Conservation (phyloP, 2,888 invertebrate genomes). For the Melanophora roralis region DNA sequence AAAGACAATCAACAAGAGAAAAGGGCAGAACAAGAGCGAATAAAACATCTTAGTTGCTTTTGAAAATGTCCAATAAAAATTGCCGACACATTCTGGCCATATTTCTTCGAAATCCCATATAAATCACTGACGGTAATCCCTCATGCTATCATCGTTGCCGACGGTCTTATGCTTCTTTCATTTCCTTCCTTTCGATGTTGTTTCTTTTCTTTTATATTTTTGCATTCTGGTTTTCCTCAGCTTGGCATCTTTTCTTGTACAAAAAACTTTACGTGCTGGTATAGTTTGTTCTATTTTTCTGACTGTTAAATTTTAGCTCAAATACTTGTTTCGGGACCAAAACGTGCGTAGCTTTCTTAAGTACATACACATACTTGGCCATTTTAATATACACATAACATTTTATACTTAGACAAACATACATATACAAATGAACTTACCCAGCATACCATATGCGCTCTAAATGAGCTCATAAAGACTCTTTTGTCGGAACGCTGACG, state of each 20-base stretch:
- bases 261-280: conserved; percentile 55
- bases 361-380: neutral
- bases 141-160: conserved; percentile 76
- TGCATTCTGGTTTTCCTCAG: conserved; percentile 44
- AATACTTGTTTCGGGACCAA: conserved; percentile 53
- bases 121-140: conserved; percentile 78
- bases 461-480: too few species aligned
- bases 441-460: too few species aligned
- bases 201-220: too few species aligned
- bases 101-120: conserved; percentile 78
- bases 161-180: conserved; percentile 53
- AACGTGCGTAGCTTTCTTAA: conserved; percentile 56
- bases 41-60: conserved; percentile 77
- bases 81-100: conserved; percentile 78
- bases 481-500: too few species aligned
- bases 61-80: conserved; percentile 79
- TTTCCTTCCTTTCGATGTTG: conserved; percentile 30
- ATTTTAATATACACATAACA: too few species aligned
- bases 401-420: neutral
- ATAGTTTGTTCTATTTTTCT: conserved; percentile 41
- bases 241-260: conserved; percentile 57
- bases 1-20: conserved; percentile 7
- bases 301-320: conserved; percentile 28
- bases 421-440: neutral
- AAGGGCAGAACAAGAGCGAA: conserved; percentile 62